Evolutionary conservation across 2,797 vertebrate genomes (phyloP).

Genomic region (Trachops cirrhosus): DNA sequence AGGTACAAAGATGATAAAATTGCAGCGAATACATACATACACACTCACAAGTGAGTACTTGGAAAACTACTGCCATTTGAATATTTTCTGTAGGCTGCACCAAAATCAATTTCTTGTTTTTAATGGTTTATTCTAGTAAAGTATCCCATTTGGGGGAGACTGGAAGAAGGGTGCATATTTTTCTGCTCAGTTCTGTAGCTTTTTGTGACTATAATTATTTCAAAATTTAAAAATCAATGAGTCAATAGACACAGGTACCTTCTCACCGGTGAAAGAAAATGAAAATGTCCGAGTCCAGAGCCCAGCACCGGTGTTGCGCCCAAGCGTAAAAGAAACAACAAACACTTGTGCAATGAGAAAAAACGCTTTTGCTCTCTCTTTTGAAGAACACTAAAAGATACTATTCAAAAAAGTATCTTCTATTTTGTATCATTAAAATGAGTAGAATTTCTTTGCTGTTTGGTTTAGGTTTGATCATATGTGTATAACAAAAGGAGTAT

Average conservation of each 20-base stretch:
- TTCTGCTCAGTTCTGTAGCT: neutral
- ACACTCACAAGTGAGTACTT: neutral
- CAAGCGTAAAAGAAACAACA: neutral
- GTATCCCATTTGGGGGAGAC: neutral
- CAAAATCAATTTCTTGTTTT: neutral
- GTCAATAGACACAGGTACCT: neutral
- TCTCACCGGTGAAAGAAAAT: neutral
- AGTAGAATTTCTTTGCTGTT: neutral
- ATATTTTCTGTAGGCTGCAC: neutral
- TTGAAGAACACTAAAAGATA: neutral
- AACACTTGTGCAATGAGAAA: neutral
- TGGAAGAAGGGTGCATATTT: neutral
- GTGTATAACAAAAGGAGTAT: neutral
- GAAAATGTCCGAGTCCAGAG: neutral
- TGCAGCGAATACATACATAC: neutral
- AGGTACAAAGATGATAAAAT: neutral
- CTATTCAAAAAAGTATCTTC: neutral
- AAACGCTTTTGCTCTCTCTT: neutral
- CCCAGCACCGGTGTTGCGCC: neutral
- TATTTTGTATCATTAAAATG: conserved; percentile 3
- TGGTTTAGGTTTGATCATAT: neutral
- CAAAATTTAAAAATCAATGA: neutral
- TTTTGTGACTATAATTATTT: neutral
- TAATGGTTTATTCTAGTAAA: neutral
- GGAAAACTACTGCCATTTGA: neutral